These are phyloP conservation scores for Caenorhabditis wallacei DNA, from an alignment of 2,888 invertebrate species.

Conservation along the genomic window DNA sequence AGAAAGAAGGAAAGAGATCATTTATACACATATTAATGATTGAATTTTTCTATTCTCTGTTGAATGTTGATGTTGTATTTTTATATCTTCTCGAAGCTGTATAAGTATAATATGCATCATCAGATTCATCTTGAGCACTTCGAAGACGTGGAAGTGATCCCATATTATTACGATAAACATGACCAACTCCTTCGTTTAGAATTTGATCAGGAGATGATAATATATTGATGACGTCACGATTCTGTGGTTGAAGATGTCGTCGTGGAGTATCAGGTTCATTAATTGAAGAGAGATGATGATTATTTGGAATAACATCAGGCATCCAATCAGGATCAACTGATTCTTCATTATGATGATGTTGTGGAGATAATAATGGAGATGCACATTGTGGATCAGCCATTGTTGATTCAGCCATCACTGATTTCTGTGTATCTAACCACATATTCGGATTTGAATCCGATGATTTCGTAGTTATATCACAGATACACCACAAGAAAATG, in stretches of 20 bases:
- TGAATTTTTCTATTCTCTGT: slow-evolving; percentile 30
- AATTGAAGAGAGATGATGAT: slow-evolving; percentile 23
- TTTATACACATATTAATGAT: slow-evolving; percentile 24
- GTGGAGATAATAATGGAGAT: slow-evolving; percentile 59
- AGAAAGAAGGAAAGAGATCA: slow-evolving; percentile 37
- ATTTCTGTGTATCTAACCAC: slow-evolving; percentile 70
- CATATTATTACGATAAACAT: slow-evolving; percentile 70
- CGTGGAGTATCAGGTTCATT: slow-evolving; percentile 48
- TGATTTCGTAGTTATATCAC: slow-evolving; percentile 45
- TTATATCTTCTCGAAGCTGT: slow-evolving; percentile 66
- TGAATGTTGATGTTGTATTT: slow-evolving; percentile 55
- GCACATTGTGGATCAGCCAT: slow-evolving; percentile 61
- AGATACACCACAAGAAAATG: slow-evolving; percentile 63
- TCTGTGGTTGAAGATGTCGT: slow-evolving; percentile 29
- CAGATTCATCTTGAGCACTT: slow-evolving; percentile 76
- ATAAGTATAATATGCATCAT: slow-evolving; percentile 81
- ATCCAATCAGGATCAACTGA: slow-evolving; percentile 50
- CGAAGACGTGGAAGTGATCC: slow-evolving; percentile 69
- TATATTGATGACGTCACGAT: slow-evolving; percentile 61
- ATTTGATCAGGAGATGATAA: slow-evolving; percentile 75
- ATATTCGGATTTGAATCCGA: slow-evolving; percentile 46
- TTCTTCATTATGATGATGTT: slow-evolving; percentile 38
- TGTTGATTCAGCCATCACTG: slow-evolving; percentile 58
- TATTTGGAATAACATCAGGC: slow-evolving; percentile 58
- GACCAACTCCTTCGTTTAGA: slow-evolving; percentile 68